Conservation (phyloP, 2,888 invertebrate genomes). For the Drosophila leonis region DNA sequence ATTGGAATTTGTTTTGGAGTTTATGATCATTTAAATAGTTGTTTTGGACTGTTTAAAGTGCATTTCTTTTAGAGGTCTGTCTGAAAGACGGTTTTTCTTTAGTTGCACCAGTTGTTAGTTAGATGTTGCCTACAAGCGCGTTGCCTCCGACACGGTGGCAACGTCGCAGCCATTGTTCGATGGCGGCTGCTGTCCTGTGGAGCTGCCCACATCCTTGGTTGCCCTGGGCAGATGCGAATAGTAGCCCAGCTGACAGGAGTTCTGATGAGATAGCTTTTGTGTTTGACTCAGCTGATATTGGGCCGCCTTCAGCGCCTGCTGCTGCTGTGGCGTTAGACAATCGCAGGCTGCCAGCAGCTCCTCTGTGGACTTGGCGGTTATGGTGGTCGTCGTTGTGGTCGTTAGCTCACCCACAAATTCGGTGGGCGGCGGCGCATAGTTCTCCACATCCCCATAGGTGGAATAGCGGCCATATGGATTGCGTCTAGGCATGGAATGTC, state of each 20-base stretch:
- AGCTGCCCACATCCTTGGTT: slow-evolving; percentile 81
- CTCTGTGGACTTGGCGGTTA: slow-evolving; percentile 93
- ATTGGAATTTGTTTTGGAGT: neutral
- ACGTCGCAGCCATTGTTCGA: slow-evolving; percentile 78
- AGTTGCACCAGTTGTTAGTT: neutral
- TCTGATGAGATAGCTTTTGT: slow-evolving; percentile 81
- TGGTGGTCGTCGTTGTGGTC: slow-evolving; percentile 86
- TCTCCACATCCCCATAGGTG: slow-evolving; percentile 85
- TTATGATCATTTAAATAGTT: neutral
- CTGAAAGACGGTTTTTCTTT: slow-evolving; percentile 30
- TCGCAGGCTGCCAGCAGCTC: slow-evolving; percentile 87
- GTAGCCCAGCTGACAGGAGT: slow-evolving; percentile 84
- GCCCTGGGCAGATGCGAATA: slow-evolving; percentile 84
- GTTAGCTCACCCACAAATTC: slow-evolving; percentile 85
- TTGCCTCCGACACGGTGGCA: slow-evolving; percentile 89
- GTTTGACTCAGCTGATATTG: slow-evolving; percentile 79
- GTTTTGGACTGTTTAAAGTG: neutral
- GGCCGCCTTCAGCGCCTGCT: slow-evolving; percentile 78
- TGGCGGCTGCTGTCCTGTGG: slow-evolving; percentile 47
- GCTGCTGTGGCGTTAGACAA: slow-evolving; percentile 79
- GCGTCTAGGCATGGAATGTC: slow-evolving; percentile 86
- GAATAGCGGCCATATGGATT: slow-evolving; percentile 85
- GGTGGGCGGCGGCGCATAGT: slow-evolving; percentile 85
- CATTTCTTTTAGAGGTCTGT: neutral
- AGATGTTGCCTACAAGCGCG: slow-evolving; percentile 87